Percentiles rank a stretch among this genome's conserved stretches.
These are phyloP conservation scores for Diplolepis rosae DNA, from an alignment of 2,888 invertebrate species.

Conservation along the genomic window DNA sequence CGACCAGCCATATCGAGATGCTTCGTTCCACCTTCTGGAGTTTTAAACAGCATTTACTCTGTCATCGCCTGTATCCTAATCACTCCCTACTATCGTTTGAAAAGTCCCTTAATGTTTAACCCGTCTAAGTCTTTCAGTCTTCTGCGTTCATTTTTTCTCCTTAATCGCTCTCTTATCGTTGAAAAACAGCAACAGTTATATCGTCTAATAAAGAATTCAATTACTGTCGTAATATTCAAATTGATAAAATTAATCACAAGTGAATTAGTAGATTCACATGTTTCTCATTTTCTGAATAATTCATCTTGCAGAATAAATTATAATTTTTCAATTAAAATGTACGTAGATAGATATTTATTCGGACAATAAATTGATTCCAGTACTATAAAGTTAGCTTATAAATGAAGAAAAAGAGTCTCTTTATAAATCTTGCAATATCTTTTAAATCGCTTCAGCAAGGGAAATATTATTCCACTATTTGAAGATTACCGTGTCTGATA, in stretches of 20 bases:
- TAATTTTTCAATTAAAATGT: neutral
- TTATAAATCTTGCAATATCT: slow-evolving; percentile 11
- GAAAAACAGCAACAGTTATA: neutral
- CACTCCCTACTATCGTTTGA: slow-evolving; percentile 16
- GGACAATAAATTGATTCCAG: neutral
- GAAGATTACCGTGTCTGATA: slow-evolving; percentile 11
- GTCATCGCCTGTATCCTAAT: slow-evolving; percentile 31
- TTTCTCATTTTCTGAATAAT: neutral
- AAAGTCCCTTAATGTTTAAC: neutral
- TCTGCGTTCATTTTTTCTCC: slow-evolving; percentile 32
- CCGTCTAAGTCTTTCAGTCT: slow-evolving; percentile 6
- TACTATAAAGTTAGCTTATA: neutral
- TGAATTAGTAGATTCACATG: neutral
- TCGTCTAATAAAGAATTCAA: neutral
- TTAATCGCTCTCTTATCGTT: slow-evolving; percentile 1
- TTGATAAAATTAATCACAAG: neutral
- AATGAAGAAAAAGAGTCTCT: neutral
- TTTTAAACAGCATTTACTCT: slow-evolving; percentile 33
- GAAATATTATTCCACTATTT: slow-evolving; percentile 17
- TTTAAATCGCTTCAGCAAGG: slow-evolving; percentile 7
- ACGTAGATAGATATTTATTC: neutral
- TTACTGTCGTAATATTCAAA: neutral
- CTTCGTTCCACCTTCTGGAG: slow-evolving; percentile 37
- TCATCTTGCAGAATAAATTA: neutral
- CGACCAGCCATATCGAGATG: slow-evolving; percentile 38